Conservation (phyloP, 1,140 invertebrate species). For the Chrysomallon squamiferum region DNA sequence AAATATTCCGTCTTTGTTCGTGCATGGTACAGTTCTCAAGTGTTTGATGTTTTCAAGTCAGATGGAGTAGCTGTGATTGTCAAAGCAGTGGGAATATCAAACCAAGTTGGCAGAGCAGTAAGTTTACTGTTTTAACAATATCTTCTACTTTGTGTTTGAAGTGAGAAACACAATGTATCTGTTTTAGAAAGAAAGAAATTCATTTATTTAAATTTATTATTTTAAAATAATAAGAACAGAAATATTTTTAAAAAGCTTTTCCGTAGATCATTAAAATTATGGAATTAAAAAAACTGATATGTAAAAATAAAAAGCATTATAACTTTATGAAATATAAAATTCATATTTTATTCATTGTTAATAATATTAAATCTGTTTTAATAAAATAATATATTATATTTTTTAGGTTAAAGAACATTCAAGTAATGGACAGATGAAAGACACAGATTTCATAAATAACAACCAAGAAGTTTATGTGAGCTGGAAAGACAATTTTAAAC, state of each 20-base stretch:
- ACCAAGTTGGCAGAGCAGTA: conserved; percentile 8
- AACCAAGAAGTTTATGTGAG: conserved; percentile 2
- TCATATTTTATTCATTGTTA: too few species aligned
- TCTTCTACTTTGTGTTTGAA: neutral
- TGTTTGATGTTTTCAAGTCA: conserved; percentile 12
- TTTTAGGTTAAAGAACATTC: conserved; percentile 17
- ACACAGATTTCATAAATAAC: conserved; percentile 17
- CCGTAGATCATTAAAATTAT: too few species aligned
- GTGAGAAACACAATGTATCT: neutral
- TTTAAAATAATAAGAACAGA: too few species aligned
- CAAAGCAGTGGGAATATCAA: conserved; percentile 4
- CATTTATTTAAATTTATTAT: too few species aligned
- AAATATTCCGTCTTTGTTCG: neutral
- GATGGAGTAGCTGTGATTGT: conserved; percentile 13
- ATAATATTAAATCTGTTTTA: too few species aligned
- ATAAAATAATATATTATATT: neutral
- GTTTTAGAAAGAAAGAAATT: too few species aligned
- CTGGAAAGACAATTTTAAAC: conserved; percentile 20
- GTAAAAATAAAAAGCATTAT: too few species aligned
- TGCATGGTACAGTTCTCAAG: neutral
- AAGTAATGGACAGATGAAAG: neutral
- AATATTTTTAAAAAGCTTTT: too few species aligned
- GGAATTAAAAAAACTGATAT: too few species aligned
- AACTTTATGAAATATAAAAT: too few species aligned
- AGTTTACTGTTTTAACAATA: neutral